Evolutionary conservation across 2,888 invertebrate genomes (phyloP), one percentile per base, ranked within the genome.

Genomic region (Lepidochitona cinerea): DNA sequence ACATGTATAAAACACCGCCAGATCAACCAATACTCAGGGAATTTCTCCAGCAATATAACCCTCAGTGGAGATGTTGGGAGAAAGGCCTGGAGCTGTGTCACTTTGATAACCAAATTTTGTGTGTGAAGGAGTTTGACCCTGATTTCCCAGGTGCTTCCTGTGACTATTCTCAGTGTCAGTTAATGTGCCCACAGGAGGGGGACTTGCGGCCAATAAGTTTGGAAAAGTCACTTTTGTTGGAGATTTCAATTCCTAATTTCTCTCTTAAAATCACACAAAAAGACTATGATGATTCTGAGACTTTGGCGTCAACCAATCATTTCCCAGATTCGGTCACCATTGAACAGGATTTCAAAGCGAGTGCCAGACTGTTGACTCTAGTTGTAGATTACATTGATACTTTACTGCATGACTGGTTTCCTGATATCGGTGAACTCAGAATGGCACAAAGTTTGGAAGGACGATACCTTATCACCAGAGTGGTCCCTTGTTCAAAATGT

Each of bases 391-490:
- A 98, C 88, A 95, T 99, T 78, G 99, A 99, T 90, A 94, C 97
- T 70, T 92, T 99, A 68, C 92, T 99, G 0, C 99, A 99, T 90
- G 99, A 99, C 91, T 99, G 99, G 99, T 99, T 97, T 90, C 98
- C 98, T 0, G 96, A 97, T 0, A 92, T 98, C 72, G 98, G 98
- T 29, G 86, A 87, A 70, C 98, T 98, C 0, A 93, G 99, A 53
- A 99, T 99, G 91, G 97, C 98, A 1, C 99, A 99, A 90, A 98
- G 98, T 0, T 97, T 97, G 0, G 97, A 98, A 78, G 99, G 99
- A 0, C 94, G 96, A 84, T 95, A 98, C 89, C 92, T 99, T 52
- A 96, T 99, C 70, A 98, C 98, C 0, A 93, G 99, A 12, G 91
- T 98, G 72, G 95, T 98, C 77, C 96, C 98, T 0, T 99, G 99